Percentiles rank a stretch among this genome's conserved stretches.
Conservation (phyloP, 2,888 invertebrate species). For the Drosophila birchii region DNA sequence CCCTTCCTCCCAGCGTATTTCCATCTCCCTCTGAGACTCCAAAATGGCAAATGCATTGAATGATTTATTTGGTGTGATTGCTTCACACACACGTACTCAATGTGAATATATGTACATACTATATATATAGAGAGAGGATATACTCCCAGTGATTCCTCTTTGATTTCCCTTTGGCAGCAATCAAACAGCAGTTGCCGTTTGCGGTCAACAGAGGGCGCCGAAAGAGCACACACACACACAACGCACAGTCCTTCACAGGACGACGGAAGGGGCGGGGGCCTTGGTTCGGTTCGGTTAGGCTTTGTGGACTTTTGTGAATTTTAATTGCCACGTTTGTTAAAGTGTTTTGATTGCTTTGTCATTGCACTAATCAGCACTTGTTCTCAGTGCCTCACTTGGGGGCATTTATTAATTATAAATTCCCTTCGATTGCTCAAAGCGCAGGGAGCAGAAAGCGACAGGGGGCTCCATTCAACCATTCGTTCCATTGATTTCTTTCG, state of each 20-base stretch:
- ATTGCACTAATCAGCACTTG: constrained; percentile 67
- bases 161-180: constrained; percentile 56
- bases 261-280: neutral
- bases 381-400: constrained; percentile 24
- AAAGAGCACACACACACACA: neutral
- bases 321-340: constrained; percentile 74
- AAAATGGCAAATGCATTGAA: constrained; percentile 77
- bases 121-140: neutral
- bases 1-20: constrained; percentile 7
- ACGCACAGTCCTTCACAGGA: constrained; percentile 3
- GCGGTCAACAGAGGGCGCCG: constrained; percentile 68
- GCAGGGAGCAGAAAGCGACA: constrained; percentile 46
- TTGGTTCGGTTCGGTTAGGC: constrained; percentile 21
- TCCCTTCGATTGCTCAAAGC: constrained; percentile 70
- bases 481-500: constrained; percentile 77
- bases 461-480: constrained; percentile 46
- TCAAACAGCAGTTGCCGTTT: constrained; percentile 64
- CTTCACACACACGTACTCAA: constrained; percentile 49
- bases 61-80: constrained; percentile 80
- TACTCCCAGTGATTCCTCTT: constrained; percentile 27
- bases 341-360: constrained; percentile 80
- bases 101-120: constrained; percentile 4
- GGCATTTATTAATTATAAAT: constrained; percentile 78
- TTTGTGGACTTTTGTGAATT: constrained; percentile 69
- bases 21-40: constrained; percentile 39